phyloP scores from a whole-genome alignment of 2,888 invertebrate genomes.

The Tryphoninae sp. region DNA sequence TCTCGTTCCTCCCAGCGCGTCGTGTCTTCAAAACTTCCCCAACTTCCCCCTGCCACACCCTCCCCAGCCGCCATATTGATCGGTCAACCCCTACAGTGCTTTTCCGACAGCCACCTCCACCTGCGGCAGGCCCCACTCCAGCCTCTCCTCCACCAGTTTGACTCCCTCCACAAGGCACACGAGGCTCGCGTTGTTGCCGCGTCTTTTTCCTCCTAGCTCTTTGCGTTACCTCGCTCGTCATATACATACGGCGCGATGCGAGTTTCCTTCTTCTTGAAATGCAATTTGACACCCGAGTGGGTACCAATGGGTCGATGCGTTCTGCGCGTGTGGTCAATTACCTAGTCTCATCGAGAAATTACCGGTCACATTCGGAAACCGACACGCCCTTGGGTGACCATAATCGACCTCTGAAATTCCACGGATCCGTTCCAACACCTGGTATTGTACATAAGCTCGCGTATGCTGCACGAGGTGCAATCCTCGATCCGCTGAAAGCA shows the following conservation, averaged over 20 bases:
- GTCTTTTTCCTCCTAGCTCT: slow-evolving; percentile 63
- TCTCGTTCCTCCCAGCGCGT: slow-evolving; percentile 41
- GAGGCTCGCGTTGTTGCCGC: slow-evolving; percentile 72
- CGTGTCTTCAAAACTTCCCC: slow-evolving; percentile 69
- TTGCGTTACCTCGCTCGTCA: slow-evolving; percentile 53
- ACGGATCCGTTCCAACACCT: not conserved
- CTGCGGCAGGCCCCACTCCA: slow-evolving; percentile 50
- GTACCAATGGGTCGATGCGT: slow-evolving; percentile 8
- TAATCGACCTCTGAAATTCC: slow-evolving; percentile 35
- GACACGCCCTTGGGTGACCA: slow-evolving; percentile 40
- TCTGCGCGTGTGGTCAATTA: slow-evolving; percentile 22
- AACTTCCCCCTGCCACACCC: slow-evolving; percentile 74
- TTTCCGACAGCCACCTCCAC: slow-evolving; percentile 55
- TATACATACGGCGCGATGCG: slow-evolving; percentile 11
- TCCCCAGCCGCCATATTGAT: slow-evolving; percentile 78
- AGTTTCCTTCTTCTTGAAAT: slow-evolving; percentile 60
- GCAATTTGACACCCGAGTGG: slow-evolving; percentile 37
- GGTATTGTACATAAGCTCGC: slow-evolving; percentile 1
- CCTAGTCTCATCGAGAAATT: slow-evolving; percentile 23
- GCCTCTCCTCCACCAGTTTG: slow-evolving; percentile 46
- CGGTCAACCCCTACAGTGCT: slow-evolving; percentile 69
- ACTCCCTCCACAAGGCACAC: slow-evolving; percentile 38
- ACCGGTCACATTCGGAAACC: slow-evolving; percentile 26
- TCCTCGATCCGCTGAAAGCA: slow-evolving; percentile 20
- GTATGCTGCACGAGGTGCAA: slow-evolving; percentile 11